Evolutionary conservation across 2,113 vertebrate genomes (phyloP).

Genomic region (Ochotona curzoniae): DNA sequence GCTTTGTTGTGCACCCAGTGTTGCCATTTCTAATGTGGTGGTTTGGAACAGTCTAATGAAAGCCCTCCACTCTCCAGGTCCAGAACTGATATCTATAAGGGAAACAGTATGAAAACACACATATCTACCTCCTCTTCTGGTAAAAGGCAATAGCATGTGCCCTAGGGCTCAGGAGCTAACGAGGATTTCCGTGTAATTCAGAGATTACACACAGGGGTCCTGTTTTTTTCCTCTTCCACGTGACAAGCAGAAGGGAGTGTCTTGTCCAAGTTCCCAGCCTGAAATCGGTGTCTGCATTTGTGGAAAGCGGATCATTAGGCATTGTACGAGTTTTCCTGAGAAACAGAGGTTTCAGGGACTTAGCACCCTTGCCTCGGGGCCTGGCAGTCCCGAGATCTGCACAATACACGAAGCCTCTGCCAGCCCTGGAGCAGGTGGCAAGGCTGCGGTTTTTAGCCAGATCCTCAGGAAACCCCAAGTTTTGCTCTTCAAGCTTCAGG

Average conservation of each 20-base stretch:
- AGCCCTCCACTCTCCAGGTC: background rate
- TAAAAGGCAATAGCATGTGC: background rate
- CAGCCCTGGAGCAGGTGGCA: background rate
- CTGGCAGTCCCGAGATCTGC: background rate
- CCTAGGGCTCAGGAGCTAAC: background rate
- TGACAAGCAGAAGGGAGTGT: background rate
- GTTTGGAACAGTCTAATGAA: background rate
- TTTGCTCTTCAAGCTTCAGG: background rate
- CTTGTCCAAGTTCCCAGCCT: background rate
- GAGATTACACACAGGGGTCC: background rate
- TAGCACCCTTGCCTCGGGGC: background rate
- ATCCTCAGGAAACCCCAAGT: background rate
- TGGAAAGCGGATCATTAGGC: background rate
- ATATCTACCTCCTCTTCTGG: background rate
- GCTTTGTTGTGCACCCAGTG: background rate
- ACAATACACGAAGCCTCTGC: background rate
- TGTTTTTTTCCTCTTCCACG: background rate
- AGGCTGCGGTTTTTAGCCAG: background rate
- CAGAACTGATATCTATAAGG: background rate
- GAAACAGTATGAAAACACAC: background rate
- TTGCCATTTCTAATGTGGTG: background rate
- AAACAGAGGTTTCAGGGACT: background rate
- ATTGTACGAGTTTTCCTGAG: background rate
- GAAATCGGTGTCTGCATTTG: background rate
- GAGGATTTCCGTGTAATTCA: background rate